Evolutionary conservation across 1,140 invertebrate genomes (phyloP), one percentile per base, ranked within the genome.

Genomic region (Acromyrmex charruanus): DNA sequence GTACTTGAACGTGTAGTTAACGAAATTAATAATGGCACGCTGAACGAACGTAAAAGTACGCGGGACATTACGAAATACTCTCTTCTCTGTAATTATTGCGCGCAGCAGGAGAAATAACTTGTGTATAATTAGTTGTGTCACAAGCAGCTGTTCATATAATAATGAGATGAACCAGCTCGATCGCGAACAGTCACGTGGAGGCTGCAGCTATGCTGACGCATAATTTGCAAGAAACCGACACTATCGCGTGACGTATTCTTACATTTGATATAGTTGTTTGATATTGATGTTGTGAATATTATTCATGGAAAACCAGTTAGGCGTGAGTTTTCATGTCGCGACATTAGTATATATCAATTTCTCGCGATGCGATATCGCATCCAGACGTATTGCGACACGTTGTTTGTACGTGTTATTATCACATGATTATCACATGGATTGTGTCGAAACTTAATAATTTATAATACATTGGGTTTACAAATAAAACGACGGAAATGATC

Each of bases 211-310:
- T 16, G 68, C 80, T 84, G 80, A 75, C 55, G 80, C 28, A 49
- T 25, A 49, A 74, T 82, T 82, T n/a, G 21, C 80, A 53, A 28
- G 69, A 74, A 61, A 74, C 6, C 5, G 14, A n/a, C 18, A 44
- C 39, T 81, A 81, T 71, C 68, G 69, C 68, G 53, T 74, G 80
- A 59, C 79, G 31, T 31, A 58, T 82, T 2, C 18, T 21, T n/a
- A 25, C 35, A 9, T 51, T 49, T 18, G 55, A 61, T 18, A 25
- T 12, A 49, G 4, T 7, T 58, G 10, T 31, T n/a, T 49, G 16
- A 75, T 74, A 18, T 74, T 35, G n/a, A 75, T 74, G 28, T 74
- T 35, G n/a, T 59, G 51, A 35, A 55, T 58, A 59, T 61, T 74
- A 63, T 74, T 84, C 55, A n/a, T 35, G 80, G 28, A 82, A 82